Evolutionary conservation across 1,140 invertebrate genomes (phyloP).

Genomic region (Colletes latitarsis): DNA sequence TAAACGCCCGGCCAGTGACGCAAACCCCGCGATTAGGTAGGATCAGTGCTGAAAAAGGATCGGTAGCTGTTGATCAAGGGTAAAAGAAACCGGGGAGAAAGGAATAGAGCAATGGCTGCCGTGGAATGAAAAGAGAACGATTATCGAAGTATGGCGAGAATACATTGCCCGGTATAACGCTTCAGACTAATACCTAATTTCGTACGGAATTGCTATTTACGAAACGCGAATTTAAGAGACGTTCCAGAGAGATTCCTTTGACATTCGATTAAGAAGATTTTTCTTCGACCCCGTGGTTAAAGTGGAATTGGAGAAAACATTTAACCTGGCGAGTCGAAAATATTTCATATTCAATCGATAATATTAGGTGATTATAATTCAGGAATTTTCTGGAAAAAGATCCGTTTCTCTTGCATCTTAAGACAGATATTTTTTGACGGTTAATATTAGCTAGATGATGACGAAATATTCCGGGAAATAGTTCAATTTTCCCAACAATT

Average conservation of each 20-base stretch:
- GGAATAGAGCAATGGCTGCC: slow-evolving; percentile 33
- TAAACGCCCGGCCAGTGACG: slow-evolving; percentile 50
- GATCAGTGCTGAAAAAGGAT: slow-evolving; percentile 46
- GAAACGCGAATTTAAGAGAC: slow-evolving; percentile 8
- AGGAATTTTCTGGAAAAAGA: too few species aligned
- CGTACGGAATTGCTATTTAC: slow-evolving; percentile 5
- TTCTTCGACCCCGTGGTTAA: background rate
- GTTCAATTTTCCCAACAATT: too few species aligned
- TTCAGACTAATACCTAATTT: slow-evolving; percentile 24
- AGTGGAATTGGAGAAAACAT: background rate
- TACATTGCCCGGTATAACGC: background rate
- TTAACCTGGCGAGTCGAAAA: background rate
- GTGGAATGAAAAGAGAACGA: slow-evolving; percentile 40
- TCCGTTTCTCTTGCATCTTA: too few species aligned
- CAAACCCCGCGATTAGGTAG: slow-evolving; percentile 54
- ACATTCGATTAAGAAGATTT: background rate
- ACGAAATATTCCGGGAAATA: too few species aligned
- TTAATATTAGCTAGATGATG: too few species aligned
- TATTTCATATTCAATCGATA: background rate
- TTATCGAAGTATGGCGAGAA: slow-evolving; percentile 27
- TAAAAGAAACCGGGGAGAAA: background rate
- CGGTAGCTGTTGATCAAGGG: slow-evolving; percentile 19
- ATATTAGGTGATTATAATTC: too few species aligned
- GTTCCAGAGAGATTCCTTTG: slow-evolving; percentile 5
- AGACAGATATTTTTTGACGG: too few species aligned